Base-by-base conservation (phyloP, 2,797 vertebrate species). In the Epinephelus coioides region DNA sequence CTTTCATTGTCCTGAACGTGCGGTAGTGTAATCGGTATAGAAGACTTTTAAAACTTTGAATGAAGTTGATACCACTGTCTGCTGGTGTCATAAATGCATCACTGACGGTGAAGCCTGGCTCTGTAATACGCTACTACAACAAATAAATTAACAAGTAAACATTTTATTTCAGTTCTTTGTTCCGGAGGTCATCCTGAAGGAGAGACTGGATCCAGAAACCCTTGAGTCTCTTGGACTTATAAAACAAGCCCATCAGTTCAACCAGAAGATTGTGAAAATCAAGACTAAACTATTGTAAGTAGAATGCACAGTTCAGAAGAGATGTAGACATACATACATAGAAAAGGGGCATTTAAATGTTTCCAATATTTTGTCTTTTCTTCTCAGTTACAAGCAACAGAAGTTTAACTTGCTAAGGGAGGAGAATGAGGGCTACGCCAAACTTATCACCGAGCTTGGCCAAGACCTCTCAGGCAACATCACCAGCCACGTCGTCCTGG, bases 251-350 rank as follows among this genome's bases (percentile, higher is more conserved):
- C 97, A 98, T 84, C 98, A 99, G 85, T 99, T 99, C 92, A 99
- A 99, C 94, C 98, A 99, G 94, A 99, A 99, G 94, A 99, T 98
- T 80, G 98, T 99, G 71, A 99, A 99, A 96, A 99, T 99, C 94
- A 99, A 99, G 95, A 99, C 98, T 82, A 99, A 99, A 90, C 96
- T 99, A 78, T 99, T 99, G 98, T 99, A 95, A 98, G 98, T 97
- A 85, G 4, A 65, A 6, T 13, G 3, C 21, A 75, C 18, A 12
- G 0, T 70, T 74, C n/a, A 15, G 14, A 25, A 4, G 10, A 18
- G 4, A 49, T 54, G 6, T 49, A 15, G 8, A 21, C 23, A 17
- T 17, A 4, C 18, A 38, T 13, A 6, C n/a, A 54, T 10, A 6
- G 0, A 78, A 61, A 49, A 23, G 1, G 1, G 44, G 6, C 1